phyloP scores from a whole-genome alignment of 1,140 invertebrate species.

The Meteorus sp. region DNA sequence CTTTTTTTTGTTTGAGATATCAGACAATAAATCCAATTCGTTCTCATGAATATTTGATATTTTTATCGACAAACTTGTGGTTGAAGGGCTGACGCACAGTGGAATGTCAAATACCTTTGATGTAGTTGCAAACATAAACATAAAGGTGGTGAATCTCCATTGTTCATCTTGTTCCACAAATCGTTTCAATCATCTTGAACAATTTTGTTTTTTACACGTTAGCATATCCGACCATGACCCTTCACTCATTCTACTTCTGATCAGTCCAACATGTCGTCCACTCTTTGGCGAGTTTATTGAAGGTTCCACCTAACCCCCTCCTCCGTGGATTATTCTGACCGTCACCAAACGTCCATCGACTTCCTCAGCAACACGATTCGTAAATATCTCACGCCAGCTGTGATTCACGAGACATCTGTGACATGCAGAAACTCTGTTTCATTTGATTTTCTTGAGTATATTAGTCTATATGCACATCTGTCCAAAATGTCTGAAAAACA shows the following conservation, averaged over 20 bases:
- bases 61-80: conserved; percentile 15
- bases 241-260: conserved; percentile 14
- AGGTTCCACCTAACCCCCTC: not conserved
- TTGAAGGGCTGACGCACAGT: conserved; percentile 15
- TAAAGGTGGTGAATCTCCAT: conserved; percentile 48
- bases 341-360: conserved; percentile 18
- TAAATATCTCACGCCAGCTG: too few species aligned
- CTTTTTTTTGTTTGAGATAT: not conserved
- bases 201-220: not conserved
- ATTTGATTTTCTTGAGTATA: conserved; percentile 31
- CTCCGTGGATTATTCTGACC: too few species aligned
- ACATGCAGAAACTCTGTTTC: conserved; percentile 14
- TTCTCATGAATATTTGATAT: not conserved
- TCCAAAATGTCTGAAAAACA: too few species aligned
- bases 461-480: too few species aligned
- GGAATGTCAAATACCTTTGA: conserved; percentile 8
- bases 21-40: not conserved
- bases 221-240: conserved; percentile 31
- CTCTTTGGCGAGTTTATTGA: not conserved
- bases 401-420: conserved; percentile 45
- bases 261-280: not conserved
- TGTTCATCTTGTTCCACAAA: conserved; percentile 42
- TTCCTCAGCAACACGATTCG: conserved; percentile 33
- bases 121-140: conserved; percentile 4
- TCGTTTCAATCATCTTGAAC: conserved; percentile 7